phyloP scores from a whole-genome alignment of 2,797 vertebrate species.

The Podarcis siculus region DNA sequence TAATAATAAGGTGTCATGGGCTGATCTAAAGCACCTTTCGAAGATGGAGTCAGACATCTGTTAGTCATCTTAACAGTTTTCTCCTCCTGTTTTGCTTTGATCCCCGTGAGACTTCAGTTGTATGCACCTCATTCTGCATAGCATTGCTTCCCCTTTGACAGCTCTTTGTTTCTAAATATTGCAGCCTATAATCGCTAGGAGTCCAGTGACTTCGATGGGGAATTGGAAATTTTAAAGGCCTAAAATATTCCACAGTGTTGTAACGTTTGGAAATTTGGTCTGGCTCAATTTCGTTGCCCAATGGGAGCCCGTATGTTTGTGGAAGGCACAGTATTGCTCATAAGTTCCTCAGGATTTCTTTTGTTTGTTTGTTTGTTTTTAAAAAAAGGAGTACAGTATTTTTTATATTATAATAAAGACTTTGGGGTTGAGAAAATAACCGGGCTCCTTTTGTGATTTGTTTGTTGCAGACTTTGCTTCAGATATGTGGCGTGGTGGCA shows the following conservation, averaged over 20 bases:
- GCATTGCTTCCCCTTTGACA: slow-evolving; percentile 30
- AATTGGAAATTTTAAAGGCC: not conserved
- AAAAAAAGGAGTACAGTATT: not conserved
- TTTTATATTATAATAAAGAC: not conserved
- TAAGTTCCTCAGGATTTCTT: not conserved
- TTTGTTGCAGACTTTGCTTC: slow-evolving; percentile 84
- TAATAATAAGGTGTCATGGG: slow-evolving; percentile 64
- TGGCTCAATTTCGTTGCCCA: not conserved
- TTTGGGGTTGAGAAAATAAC: not conserved
- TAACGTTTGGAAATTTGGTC: too few relatives aligned
- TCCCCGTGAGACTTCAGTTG: slow-evolving; percentile 56
- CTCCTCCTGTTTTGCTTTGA: slow-evolving; percentile 56
- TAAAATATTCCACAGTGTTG: not conserved
- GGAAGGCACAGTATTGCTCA: not conserved
- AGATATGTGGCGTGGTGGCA: slow-evolving; percentile 85
- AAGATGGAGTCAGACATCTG: slow-evolving; percentile 57
- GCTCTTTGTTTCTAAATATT: slow-evolving; percentile 35
- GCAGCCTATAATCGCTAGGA: slow-evolving; percentile 54
- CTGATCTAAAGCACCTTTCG: slow-evolving; percentile 60
- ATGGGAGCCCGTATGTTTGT: not conserved
- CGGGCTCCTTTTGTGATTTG: slow-evolving; percentile 53
- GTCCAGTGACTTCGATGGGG: not conserved
- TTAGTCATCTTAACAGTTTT: slow-evolving; percentile 63
- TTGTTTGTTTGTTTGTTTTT: not conserved
- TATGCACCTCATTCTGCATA: slow-evolving; percentile 44